Conservation (phyloP, 2,888 invertebrate genomes). For the Drosophila ezoana region DNA sequence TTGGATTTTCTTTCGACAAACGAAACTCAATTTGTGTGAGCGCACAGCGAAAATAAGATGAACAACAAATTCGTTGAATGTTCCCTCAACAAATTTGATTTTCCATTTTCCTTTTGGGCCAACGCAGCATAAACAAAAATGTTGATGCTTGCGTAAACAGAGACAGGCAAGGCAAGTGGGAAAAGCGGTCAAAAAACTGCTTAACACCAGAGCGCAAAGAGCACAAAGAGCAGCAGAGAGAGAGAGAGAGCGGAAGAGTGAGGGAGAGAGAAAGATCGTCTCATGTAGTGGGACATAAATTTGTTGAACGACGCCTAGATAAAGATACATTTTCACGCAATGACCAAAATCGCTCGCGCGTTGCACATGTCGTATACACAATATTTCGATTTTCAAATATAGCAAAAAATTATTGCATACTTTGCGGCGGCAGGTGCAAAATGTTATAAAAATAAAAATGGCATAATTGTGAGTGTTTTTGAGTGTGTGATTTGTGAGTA, state of each 20-base stretch:
- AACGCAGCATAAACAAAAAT: slow-evolving; percentile 68
- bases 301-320: slow-evolving; percentile 25
- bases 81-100: slow-evolving; percentile 55
- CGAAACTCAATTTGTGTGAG: slow-evolving; percentile 70
- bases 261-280: slow-evolving; percentile 6
- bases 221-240: slow-evolving; percentile 18
- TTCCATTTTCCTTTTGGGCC: slow-evolving; percentile 35
- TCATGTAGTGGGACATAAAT: slow-evolving; percentile 65
- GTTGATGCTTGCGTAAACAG: slow-evolving; percentile 73
- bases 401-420: slow-evolving; percentile 56
- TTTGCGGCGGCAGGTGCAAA: slow-evolving; percentile 62
- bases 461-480: slow-evolving; percentile 7
- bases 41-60: slow-evolving; percentile 41
- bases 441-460: slow-evolving; percentile 32
- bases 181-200: slow-evolving; percentile 13
- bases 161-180: slow-evolving; percentile 50
- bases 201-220: slow-evolving; percentile 36
- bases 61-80: slow-evolving; percentile 69
- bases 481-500: slow-evolving; percentile 13
- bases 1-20: slow-evolving; percentile 61
- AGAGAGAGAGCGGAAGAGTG: neutral
- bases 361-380: slow-evolving; percentile 72
- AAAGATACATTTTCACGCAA: slow-evolving; percentile 41
- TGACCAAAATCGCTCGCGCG: slow-evolving; percentile 48
- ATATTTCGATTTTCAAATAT: slow-evolving; percentile 29